Base-by-base conservation (phyloP, 2,113 vertebrate genomes). In the Channa argus region DNA sequence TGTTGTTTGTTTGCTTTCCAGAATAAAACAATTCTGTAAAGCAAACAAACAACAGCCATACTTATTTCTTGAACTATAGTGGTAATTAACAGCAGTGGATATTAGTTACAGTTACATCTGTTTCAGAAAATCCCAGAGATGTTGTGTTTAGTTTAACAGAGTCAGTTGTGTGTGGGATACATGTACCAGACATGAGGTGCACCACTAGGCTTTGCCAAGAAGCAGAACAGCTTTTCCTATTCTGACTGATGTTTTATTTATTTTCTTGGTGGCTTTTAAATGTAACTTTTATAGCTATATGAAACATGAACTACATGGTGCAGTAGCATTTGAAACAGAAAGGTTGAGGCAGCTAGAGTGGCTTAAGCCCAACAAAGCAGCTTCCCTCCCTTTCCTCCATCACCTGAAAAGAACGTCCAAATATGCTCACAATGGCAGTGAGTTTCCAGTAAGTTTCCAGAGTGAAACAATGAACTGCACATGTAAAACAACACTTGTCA, bases 241-340 rank as follows among this genome's bases (percentile, higher is more conserved):
- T 2, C 51, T 5, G 12, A 38, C 87, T 79, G 65, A 92, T 88
- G 84, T 85, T 81, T 88, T 77, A 91, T 89, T 91, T 46, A 90
- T 88, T 77, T 79, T 80, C 77, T 62, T 66, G 12, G 72, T 84
- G 61, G 53, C 68, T 56, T 79, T 58, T 87, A 80, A 83, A 86
- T 82, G 78, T 76, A 71, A 86, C 74, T 83, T 61, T 81, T 54
- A 66, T 9, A 63, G 62, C 75, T 67, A 44, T 67, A 44, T 47
- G 73, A 65, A n/a, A 62, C 54, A 6, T 12, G 36, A 7, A 51
- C 49, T 41, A 69, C 41, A 3, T 11, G 12, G 37, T 41, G 71
- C 55, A 67, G 14, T 50, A 41, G 52, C 44, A 65, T 52, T 43
- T 55, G 41, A 59, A 74, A 69, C 60, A 56, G 52, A 84, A 82